Base-by-base conservation (phyloP, 2,797 vertebrate genomes). In the Halcyon badia region DNA sequence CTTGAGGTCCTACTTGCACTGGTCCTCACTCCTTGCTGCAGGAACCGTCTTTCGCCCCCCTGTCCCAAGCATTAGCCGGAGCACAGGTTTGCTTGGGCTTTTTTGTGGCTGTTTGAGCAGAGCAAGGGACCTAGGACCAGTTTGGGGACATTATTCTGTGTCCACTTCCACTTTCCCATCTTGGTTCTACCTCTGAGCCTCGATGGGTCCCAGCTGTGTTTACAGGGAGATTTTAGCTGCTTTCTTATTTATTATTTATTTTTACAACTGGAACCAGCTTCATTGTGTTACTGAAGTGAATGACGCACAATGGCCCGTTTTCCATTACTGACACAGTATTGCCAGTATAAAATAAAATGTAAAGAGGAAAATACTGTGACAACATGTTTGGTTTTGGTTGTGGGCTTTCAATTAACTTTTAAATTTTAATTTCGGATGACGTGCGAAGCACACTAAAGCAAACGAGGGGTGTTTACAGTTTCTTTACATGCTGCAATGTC, bases 171-270 rank as follows among this genome's bases (percentile, higher is more conserved):
- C 39, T 30, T 57, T 69, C n/a, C 87, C 46, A n/a, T 57, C 69
- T 44, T 2, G 76, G 58, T 80, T 87, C 90, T 96, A 85, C 89
- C 94, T 98, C 96, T 52, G 76, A 94, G 87, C 19, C 31, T 70
- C 10, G 5, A 62, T 35, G 72, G 68, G 70, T 83, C 61, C 71
- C 21, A 25, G 71, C 60, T 58, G 58, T 10, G 16, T 48, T 96
- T 92, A 82, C 77, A 65, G 84, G 54, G 80, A 61, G 70, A 42
- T 79, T 87, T 78, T 89, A 91, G 39, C 77, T 86, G 57, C 83
- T 97, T 96, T 80, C 72, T 91, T 97, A 97, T 97, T 97, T 97
- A 93, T 97, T 98, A 95, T 97, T 98, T 98, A 94, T 97, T 97
- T 92, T 96, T 96, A 97, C 88, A 95, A 94, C 95, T 94, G 97